Evolutionary conservation across 2,888 invertebrate genomes (phyloP), one percentile per base, ranked within the genome.

Genomic region (Allygus modestus): DNA sequence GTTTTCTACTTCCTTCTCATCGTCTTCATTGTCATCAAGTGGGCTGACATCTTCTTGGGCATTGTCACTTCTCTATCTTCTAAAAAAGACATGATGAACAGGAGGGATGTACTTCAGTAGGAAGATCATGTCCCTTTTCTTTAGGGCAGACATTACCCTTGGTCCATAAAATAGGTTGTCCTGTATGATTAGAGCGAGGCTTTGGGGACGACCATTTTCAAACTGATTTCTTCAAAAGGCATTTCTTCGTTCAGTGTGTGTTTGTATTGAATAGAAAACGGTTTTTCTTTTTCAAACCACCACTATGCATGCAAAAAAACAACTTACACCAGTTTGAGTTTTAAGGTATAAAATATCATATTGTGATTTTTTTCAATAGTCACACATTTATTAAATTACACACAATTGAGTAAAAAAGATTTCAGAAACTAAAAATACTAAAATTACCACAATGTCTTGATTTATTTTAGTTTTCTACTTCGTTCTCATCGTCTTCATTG

Each of bases 121-220:
- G 20, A 28, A 84, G 17, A 84, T 17, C 82, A 84, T 84, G 28
- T 81, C 84, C 51, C 84, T 81, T n/a, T 84, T 84, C 81, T 84
- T 71, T 31, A 75, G 75, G 26, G 15, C 51, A 37, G 17, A 26
- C 37, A 83, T 83, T 26, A 75, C 31, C 20, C 69, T 15, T 28
- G 81, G 84, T 2, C 77, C 23, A 31, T 54, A n/a, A 33, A 51
- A 77, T 28, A 83, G 31, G 11, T 33, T 28, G n/a, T 75, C 20
- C 20, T 77, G 73, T 20, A 77, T 41, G 15, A 75, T 73, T n/a
- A n/a, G 12, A 37, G 31, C 28, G 17, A 84, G 69, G 41, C 41
- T 71, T 26, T 41, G 54, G 31, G 73, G 84, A 17, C 84, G 84
- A 26, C 84, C 84, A 23, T 54, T 20, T 84, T 81, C 5, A 69